Percentiles rank a stretch among this genome's conserved stretches.
These are phyloP conservation scores for Rhogogaster chlorosoma DNA, from an alignment of 2,888 invertebrate species.

Conservation along the genomic window DNA sequence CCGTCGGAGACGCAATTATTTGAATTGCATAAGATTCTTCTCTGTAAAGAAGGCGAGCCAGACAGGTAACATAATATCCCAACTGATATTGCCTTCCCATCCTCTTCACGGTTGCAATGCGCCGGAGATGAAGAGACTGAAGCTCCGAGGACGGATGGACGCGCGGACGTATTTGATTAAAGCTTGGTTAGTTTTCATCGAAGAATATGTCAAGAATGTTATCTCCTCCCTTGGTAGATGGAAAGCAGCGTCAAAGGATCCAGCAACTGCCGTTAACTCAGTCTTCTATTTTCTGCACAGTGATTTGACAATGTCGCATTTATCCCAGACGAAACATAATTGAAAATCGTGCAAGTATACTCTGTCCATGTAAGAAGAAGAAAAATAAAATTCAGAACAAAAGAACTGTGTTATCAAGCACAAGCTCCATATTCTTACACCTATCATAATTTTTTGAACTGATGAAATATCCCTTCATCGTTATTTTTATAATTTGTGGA, in stretches of 20 bases:
- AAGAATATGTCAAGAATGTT: conserved; percentile 11
- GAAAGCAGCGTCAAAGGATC: conserved; percentile 9
- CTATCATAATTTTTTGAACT: background rate
- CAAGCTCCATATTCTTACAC: background rate
- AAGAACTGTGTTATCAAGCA: background rate
- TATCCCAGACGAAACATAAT: background rate
- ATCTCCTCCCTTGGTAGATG: background rate
- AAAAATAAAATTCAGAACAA: background rate
- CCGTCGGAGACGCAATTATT: background rate
- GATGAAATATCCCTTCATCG: background rate
- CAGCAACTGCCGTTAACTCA: background rate
- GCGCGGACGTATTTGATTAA: conserved; percentile 34
- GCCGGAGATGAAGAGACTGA: conserved; percentile 45
- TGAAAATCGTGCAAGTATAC: background rate
- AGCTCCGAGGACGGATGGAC: conserved; percentile 20
- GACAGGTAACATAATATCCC: conserved; percentile 45
- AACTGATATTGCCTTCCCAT: conserved; percentile 36
- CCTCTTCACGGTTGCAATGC: background rate
- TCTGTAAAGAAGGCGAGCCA: background rate
- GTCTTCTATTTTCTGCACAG: background rate
- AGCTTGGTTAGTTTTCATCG: conserved; percentile 37
- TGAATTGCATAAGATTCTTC: conserved; percentile 26
- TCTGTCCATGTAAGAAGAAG: background rate
- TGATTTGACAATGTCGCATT: background rate
- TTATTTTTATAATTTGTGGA: background rate